Evolutionary conservation across 2,113 vertebrate species (phyloP), one percentile per base, ranked within the genome.

Genomic region (Nematolebias whitei): DNA sequence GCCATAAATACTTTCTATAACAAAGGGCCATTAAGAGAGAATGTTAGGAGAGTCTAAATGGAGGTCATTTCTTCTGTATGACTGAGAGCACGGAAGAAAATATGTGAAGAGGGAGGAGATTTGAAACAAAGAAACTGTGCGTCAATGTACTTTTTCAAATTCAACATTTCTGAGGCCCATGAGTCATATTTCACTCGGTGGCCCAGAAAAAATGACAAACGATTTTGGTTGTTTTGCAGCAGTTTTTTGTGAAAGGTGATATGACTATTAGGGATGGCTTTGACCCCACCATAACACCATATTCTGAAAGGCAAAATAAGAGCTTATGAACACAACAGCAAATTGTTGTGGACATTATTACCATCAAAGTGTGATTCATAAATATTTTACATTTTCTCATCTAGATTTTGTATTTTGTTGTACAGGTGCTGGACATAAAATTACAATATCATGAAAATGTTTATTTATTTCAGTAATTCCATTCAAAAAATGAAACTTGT

Each of bases 1-100:
- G 68, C 80, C 84, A 90, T 91, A 91, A 92, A 93, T 92, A 90
- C 90, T 85, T 79, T 83, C 72, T 60, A 82, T 87, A 81, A 87
- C 85, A 87, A 87, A 81, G 80, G 88, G 71, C 85, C 81, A 92
- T 90, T 89, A 91, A 76, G 81, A 63, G 52, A 82, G 77, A 80
- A 76, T 52, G 80, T 90, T 89, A 88, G 71, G 82, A 87, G 61
- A 44, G 80, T 84, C 85, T 89, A 89, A 93, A 92, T 89, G 82
- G 84, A 80, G 69, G 74, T 81, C 57, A 86, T 92, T 91, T 83
- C 85, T 81, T 79, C 71, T 56, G 57, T 80, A 71, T 87, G 89
- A 89, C 76, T 62, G 80, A 86, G 64, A 79, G 63, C 32, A 22
- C 26, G 2, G 61, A 68, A 24, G 22, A 71, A 78, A 52, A 51